Evolutionary conservation across 2,888 invertebrate genomes (phyloP), one percentile per base, ranked within the genome.

Genomic region (Polyommatus iphigenia): DNA sequence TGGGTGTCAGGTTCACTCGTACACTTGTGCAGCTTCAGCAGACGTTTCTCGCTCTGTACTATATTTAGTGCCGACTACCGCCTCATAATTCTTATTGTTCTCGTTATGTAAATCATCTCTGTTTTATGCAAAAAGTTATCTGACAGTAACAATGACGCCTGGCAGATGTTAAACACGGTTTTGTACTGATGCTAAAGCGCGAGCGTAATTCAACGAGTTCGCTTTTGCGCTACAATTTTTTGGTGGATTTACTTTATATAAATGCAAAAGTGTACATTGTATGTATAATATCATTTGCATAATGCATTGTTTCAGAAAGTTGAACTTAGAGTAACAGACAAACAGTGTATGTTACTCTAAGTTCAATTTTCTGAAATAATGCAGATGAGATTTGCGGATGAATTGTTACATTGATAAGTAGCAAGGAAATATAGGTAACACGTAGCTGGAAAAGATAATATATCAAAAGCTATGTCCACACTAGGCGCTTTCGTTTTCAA

Each of bases 1-100:
- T 20, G 62, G 29, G 67, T 32, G 67, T 67, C 67, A 7, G 29
- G 29, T 29, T 29, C 29, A 67, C 67, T 29, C 24, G 67, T 15
- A 29, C 67, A 67, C 67, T 67, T 67, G 67, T 67, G 32, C 67
- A 32, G 67, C 32, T 67, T 67, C 67, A 29, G 67, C 67, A 67
- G 67, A 67, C 67, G 32, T 32, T 67, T 67, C 67, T 67, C 67
- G 67, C 29, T 5, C 13, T 67, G 67, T 32, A 67, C 67, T 67
- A 67, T 67, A 67, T 67, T 67, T 67, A 67, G 67, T 67, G 8
- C 54, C 54, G 54, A 54, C 62, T 24, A 24, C 62, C 62, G 67
- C 62, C 18, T 54, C 24, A 15, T 67, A 29, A 67, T 24, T 67
- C 62, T 67, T 67, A 67, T 67, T 67, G 62, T 67, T 67, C 29